These are phyloP conservation scores for Chloroceryle aenea DNA, from an alignment of 2,113 vertebrate genomes.

Conservation along the genomic window DNA sequence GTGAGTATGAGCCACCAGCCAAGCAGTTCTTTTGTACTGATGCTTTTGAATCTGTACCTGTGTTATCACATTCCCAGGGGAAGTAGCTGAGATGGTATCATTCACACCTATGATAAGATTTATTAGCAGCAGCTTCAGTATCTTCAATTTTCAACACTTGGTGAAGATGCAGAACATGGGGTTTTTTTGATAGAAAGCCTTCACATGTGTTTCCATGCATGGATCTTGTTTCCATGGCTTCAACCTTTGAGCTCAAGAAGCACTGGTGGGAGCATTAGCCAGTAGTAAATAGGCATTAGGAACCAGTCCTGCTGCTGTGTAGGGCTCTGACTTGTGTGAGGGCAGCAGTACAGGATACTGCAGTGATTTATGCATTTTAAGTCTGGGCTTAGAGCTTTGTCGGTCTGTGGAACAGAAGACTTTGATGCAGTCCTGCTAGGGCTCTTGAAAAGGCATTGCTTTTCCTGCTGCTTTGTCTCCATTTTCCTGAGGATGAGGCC, in stretches of 20 bases:
- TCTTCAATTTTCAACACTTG: background rate
- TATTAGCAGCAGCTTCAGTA: background rate
- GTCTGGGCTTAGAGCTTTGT: background rate
- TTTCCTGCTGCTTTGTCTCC: background rate
- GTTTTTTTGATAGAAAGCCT: background rate
- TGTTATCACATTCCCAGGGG: background rate
- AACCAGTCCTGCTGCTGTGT: background rate
- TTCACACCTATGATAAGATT: background rate
- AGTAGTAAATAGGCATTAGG: background rate
- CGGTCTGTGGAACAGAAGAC: background rate
- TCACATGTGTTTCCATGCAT: background rate
- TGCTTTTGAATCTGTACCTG: background rate
- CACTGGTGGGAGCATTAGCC: constrained; percentile 1
- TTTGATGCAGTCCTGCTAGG: background rate
- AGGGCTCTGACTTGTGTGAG: background rate
- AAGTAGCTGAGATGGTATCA: background rate
- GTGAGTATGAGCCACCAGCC: background rate
- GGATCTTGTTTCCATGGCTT: constrained; percentile 67
- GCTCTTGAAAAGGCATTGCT: background rate
- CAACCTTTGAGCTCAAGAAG: background rate
- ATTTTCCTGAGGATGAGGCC: background rate
- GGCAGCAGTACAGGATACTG: background rate
- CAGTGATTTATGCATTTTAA: background rate
- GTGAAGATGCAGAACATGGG: background rate
- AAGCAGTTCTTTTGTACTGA: background rate